Conservation (phyloP, 2,113 vertebrate species). For the Oceanodroma tethys region DNA sequence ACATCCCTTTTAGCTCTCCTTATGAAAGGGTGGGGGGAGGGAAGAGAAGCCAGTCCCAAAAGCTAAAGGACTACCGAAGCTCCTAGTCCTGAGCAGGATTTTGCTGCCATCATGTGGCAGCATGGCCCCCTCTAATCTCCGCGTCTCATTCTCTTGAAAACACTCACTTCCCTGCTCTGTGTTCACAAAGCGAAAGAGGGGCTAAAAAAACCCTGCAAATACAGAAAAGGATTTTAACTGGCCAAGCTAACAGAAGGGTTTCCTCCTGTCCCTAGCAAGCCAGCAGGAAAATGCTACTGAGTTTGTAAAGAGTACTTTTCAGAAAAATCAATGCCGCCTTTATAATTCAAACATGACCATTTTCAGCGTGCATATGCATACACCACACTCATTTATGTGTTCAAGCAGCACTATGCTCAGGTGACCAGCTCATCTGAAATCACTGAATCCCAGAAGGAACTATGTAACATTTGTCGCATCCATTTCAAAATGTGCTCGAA, state of each 20-base stretch:
- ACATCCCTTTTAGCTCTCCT: not conserved
- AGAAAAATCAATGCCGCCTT: not conserved
- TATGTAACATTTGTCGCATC: not conserved
- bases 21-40: not conserved
- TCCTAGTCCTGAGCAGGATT: not conserved
- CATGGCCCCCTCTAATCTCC: accelerated
- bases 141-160: not conserved
- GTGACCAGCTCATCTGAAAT: not conserved
- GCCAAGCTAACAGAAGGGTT: not conserved
- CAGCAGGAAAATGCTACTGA: not conserved
- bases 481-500: not conserved
- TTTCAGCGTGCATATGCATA: not conserved
- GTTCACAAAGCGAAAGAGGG: not conserved
- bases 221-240: not conserved
- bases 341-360: not conserved
- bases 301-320: not conserved
- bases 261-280: not conserved
- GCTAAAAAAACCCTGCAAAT: not conserved
- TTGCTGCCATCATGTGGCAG: constrained; percentile 69
- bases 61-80: not conserved
- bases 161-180: accelerated
- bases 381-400: accelerated
- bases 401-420: not conserved
- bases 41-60: not conserved
- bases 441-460: not conserved